phyloP scores from a whole-genome alignment of 1,140 invertebrate species.

The Augochlora pura region DNA sequence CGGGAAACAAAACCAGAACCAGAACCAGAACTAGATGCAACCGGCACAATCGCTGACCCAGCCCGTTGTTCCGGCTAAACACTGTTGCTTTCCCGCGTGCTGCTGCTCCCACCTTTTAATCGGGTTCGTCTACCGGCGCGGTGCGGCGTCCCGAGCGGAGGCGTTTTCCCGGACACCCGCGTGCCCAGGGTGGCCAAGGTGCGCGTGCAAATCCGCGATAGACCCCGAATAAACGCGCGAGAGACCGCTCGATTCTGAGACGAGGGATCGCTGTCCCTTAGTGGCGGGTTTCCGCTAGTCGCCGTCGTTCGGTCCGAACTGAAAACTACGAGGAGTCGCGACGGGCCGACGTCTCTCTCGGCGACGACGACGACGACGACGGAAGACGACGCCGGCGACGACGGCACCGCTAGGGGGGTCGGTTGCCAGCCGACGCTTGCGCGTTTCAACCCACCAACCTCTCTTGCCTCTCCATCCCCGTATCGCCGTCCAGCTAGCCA shows the following conservation, averaged over 20 bases:
- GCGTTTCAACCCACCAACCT: conserved; percentile 37
- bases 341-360: conserved; percentile 60
- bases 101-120: conserved; percentile 39
- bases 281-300: conserved; percentile 48
- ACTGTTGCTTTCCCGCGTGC: conserved; percentile 64
- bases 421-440: conserved; percentile 44
- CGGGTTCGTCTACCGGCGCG: neutral
- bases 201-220: too few species aligned
- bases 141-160: too few species aligned
- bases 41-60: neutral
- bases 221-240: neutral
- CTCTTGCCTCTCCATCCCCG: conserved; percentile 30
- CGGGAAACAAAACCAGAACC: neutral
- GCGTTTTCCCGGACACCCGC: neutral
- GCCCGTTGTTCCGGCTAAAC: conserved; percentile 36
- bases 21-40: neutral
- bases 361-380: conserved; percentile 42
- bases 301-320: conserved; percentile 62
- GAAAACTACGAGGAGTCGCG: conserved; percentile 57
- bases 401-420: conserved; percentile 46
- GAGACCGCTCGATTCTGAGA: too few species aligned
- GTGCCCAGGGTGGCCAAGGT: too few species aligned
- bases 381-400: conserved; percentile 49
- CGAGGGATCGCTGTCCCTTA: too few species aligned
- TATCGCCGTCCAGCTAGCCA: conserved; percentile 21